A percentile compares a stretch with the other conserved stretches of the same genome.
These are phyloP conservation scores for Colletes gigas DNA, from an alignment of 1,140 invertebrate genomes.

Conservation along the genomic window DNA sequence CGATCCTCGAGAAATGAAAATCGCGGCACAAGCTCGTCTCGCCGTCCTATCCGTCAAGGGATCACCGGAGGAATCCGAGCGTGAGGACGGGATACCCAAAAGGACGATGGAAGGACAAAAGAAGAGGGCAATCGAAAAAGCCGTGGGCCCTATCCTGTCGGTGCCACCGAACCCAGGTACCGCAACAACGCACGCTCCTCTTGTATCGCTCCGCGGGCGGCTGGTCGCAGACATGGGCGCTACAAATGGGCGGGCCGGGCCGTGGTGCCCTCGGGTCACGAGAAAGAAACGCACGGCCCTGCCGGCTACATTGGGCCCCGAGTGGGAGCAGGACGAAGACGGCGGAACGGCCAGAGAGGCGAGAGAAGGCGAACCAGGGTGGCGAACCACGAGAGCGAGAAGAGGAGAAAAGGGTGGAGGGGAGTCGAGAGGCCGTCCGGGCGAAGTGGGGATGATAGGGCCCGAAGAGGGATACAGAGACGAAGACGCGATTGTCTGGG, in stretches of 20 bases:
- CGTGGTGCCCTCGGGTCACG: constrained; percentile 76
- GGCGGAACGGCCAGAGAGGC: constrained; percentile 19
- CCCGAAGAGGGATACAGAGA: constrained; percentile 7
- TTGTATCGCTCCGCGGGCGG: constrained; percentile 71
- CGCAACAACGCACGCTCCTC: constrained; percentile 50
- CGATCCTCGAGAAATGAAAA: neutral
- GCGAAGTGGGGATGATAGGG: constrained; percentile 17
- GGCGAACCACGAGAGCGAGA: neutral
- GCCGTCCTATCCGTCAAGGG: neutral
- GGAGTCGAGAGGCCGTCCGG: neutral
- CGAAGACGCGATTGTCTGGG: constrained; percentile 13
- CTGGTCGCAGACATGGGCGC: constrained; percentile 77
- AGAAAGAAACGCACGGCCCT: constrained; percentile 71
- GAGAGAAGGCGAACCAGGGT: constrained; percentile 45
- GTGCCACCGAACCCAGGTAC: constrained; percentile 33
- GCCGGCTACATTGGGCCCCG: constrained; percentile 54
- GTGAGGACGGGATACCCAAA: neutral
- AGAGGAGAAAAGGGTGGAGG: neutral
- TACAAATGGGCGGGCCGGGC: constrained; percentile 78
- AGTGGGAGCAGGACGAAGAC: constrained; percentile 49
- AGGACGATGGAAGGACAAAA: constrained; percentile 28
- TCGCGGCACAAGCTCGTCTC: neutral
- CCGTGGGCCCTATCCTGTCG: constrained; percentile 34
- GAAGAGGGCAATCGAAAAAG: constrained; percentile 32
- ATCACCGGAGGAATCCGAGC: neutral